Percentiles rank a stretch among this genome's conserved stretches.
Evolutionary conservation across 2,113 vertebrate species (phyloP).

Genomic region (Dolichotis patagonum): DNA sequence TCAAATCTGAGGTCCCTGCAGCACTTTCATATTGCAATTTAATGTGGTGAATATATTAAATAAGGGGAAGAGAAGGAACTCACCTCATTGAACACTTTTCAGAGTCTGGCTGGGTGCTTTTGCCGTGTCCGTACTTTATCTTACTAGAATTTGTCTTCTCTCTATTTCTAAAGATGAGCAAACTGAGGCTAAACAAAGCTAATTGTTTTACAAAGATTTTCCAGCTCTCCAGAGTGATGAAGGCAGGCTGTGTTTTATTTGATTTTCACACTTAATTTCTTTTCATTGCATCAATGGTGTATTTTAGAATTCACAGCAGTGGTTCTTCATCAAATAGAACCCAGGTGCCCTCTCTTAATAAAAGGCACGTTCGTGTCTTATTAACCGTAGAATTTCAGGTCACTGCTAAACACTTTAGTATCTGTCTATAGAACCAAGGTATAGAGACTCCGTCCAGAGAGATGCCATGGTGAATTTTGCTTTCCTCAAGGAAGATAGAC

Average conservation of each 20-base stretch:
- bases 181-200: background rate
- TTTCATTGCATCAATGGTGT: background rate
- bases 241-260: background rate
- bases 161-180: background rate
- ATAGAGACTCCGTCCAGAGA: background rate
- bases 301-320: background rate
- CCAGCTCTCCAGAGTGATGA: background rate
- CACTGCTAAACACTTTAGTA: background rate
- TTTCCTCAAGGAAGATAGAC: background rate
- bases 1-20: background rate
- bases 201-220: background rate
- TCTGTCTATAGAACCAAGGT: background rate
- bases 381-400: background rate
- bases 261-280: background rate
- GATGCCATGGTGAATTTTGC: background rate
- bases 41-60: background rate
- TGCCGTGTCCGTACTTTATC: background rate
- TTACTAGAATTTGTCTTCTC: background rate
- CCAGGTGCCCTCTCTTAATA: background rate
- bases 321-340: background rate
- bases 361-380: background rate
- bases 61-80: background rate
- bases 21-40: background rate
- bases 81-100: background rate
- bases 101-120: background rate